phyloP scores from a whole-genome alignment of 1,140 invertebrate genomes.

The Diachasma alloeum region DNA sequence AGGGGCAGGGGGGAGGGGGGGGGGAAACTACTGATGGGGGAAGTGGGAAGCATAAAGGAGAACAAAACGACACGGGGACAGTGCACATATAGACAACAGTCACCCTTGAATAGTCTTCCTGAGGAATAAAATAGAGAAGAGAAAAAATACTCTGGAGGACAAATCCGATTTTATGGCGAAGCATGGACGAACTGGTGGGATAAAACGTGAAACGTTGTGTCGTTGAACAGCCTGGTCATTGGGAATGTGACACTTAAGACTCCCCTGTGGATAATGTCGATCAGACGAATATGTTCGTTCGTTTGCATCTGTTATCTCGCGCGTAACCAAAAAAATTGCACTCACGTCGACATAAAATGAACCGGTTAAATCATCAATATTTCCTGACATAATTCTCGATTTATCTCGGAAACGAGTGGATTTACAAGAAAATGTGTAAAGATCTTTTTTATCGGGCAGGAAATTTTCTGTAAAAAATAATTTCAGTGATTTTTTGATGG shows the following conservation, averaged over 20 bases:
- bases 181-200: constrained; percentile 16
- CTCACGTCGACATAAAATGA: too few species aligned
- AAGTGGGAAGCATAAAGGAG: background rate
- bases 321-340: too few species aligned
- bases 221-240: background rate
- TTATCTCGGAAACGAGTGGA: too few species aligned
- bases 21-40: background rate
- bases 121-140: background rate
- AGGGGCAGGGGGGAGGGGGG: too few species aligned
- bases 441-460: background rate
- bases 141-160: constrained; percentile 11
- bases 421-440: background rate
- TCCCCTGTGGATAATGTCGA: constrained; percentile 23
- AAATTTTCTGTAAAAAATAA: too few species aligned
- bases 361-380: too few species aligned
- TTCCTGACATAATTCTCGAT: too few species aligned
- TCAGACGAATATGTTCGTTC: background rate
- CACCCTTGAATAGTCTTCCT: constrained; percentile 2
- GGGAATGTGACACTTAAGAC: background rate
- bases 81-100: constrained; percentile 1
- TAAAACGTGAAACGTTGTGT: constrained; percentile 4
- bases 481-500: too few species aligned
- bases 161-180: constrained; percentile 36
- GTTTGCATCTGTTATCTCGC: constrained; percentile 20
- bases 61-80: background rate